These are phyloP conservation scores for Microvelia longipes DNA, from an alignment of 1,140 invertebrate genomes.

Conservation along the genomic window DNA sequence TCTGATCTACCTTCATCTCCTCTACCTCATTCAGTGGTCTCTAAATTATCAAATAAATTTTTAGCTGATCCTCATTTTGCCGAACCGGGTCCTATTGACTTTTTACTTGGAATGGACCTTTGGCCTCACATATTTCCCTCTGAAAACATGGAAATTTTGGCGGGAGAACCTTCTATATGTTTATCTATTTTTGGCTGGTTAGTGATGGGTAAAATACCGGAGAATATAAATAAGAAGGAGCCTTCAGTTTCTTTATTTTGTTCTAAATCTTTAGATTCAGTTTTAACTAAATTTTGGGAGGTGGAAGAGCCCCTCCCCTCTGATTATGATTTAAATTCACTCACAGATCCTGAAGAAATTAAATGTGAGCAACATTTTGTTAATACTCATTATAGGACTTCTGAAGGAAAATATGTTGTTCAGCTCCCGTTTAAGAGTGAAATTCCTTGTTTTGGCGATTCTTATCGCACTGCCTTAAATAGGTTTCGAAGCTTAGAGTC, in stretches of 20 bases:
- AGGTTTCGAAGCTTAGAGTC: not conserved
- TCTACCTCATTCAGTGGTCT: not conserved
- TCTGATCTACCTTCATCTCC: not conserved
- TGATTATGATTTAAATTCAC: no score
- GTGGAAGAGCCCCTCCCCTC: not conserved
- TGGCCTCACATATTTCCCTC: not conserved
- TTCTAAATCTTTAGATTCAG: not conserved
- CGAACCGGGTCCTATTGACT: not conserved
- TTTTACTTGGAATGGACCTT: not conserved
- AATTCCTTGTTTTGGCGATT: no score
- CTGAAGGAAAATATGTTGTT: no score
- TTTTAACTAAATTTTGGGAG: not conserved
- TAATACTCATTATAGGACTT: no score
- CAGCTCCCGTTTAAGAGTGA: no score
- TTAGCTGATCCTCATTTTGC: not conserved
- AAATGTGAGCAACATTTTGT: no score
- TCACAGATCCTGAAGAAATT: no score
- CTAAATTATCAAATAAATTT: not conserved
- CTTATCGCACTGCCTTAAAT: no score
- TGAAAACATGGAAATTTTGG: not conserved
- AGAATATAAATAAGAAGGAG: not conserved
- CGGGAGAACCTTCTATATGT: not conserved
- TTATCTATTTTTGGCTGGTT: not conserved
- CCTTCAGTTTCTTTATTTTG: not conserved
- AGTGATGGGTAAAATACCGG: not conserved